Percentiles rank a stretch among this genome's conserved stretches.
These are phyloP conservation scores for Propithecus perrieri DNA, from an alignment of 2,797 vertebrate genomes.

Conservation along the genomic window DNA sequence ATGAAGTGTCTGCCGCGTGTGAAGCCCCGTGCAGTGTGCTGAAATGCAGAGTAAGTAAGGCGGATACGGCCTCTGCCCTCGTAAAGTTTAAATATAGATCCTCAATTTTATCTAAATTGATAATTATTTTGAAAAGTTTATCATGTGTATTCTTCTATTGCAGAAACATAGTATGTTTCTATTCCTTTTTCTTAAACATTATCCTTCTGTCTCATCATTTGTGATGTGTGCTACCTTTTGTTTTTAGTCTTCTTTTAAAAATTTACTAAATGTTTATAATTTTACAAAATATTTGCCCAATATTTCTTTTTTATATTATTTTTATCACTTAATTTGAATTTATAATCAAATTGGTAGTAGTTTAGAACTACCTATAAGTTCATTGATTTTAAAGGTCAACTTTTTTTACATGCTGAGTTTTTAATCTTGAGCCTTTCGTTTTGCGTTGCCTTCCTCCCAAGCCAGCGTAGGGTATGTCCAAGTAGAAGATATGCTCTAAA, in stretches of 20 bases:
- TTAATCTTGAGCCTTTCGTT: not conserved
- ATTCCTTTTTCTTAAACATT: not conserved
- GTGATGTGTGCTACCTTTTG: not conserved
- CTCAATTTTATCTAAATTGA: rapidly evolving
- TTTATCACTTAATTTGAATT: not conserved
- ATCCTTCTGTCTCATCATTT: not conserved
- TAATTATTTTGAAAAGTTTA: too few species aligned
- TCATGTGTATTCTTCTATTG: too few species aligned
- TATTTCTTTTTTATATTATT: not conserved
- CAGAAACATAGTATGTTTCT: not conserved
- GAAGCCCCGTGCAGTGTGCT: rapidly evolving
- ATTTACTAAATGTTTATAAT: not conserved
- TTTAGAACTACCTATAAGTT: not conserved
- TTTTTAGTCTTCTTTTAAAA: not conserved
- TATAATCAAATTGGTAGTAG: not conserved
- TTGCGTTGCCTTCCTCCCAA: not conserved
- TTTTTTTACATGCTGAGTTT: not conserved
- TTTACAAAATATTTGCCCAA: not conserved
- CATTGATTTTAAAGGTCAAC: not conserved
- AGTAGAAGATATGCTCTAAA: not conserved
- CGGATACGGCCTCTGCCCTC: rapidly evolving
- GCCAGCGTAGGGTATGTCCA: not conserved
- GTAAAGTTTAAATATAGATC: rapidly evolving
- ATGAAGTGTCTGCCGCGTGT: rapidly evolving
- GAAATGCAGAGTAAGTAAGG: too few species aligned